These are phyloP conservation scores for Poeciliopsis turneri DNA, from an alignment of 2,797 vertebrate species.

Conservation along the genomic window DNA sequence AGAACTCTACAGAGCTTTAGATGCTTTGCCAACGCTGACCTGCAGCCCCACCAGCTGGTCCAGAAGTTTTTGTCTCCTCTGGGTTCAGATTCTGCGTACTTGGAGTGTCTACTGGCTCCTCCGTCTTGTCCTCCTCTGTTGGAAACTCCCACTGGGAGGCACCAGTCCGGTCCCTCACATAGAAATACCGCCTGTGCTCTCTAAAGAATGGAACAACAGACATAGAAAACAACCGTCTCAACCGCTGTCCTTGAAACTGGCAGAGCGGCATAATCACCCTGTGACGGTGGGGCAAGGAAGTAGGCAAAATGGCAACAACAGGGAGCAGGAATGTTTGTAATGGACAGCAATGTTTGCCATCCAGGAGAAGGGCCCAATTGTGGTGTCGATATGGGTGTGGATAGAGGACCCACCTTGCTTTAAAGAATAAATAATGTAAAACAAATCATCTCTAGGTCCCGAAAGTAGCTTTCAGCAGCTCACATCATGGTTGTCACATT, in stretches of 20 bases:
- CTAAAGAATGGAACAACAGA: constrained; percentile 97
- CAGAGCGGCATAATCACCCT: constrained; percentile 71
- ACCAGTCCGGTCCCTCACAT: constrained; percentile 95
- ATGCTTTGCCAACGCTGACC: constrained; percentile 36
- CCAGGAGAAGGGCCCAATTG: constrained; percentile 75
- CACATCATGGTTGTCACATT: constrained; percentile 78
- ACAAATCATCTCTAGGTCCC: constrained; percentile 75
- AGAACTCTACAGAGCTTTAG: not conserved
- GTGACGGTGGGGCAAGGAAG: constrained; percentile 62
- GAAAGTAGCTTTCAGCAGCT: constrained; percentile 74
- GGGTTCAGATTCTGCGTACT: constrained; percentile 77
- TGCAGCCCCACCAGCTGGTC: constrained; percentile 29
- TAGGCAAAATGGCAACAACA: constrained; percentile 65
- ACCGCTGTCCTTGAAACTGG: constrained; percentile 54
- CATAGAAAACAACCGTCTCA: constrained; percentile 83
- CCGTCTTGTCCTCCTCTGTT: constrained; percentile 87
- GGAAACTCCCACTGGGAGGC: constrained; percentile 99
- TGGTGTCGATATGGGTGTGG: constrained; percentile 65
- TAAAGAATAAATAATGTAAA: constrained; percentile 73
- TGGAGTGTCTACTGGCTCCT: constrained; percentile 80
- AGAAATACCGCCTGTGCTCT: constrained; percentile 99
- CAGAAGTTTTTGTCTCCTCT: constrained; percentile 66
- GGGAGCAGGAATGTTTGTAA: constrained; percentile 58
- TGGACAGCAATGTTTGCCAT: constrained; percentile 70
- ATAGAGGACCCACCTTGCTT: constrained; percentile 83